These are phyloP conservation scores for Uloborus diversus DNA, from an alignment of 1,140 invertebrate species.

Conservation along the genomic window DNA sequence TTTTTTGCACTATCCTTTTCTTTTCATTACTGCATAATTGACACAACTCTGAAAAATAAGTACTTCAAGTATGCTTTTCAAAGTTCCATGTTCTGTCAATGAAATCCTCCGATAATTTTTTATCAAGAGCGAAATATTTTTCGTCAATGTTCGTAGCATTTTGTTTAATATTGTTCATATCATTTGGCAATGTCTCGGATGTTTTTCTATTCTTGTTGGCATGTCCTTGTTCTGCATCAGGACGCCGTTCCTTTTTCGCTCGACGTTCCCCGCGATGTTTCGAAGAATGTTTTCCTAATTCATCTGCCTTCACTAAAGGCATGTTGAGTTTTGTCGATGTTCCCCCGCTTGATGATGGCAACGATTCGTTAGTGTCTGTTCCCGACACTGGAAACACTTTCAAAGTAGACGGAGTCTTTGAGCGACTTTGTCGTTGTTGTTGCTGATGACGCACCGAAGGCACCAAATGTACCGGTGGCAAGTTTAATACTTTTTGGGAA, in stretches of 20 bases:
- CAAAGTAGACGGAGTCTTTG: conserved; percentile 44
- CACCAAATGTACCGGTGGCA: conserved; percentile 34
- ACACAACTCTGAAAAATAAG: too few relatives aligned
- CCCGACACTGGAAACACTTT: background rate
- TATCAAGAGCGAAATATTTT: conserved; percentile 48
- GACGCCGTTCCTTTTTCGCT: background rate
- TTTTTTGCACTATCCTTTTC: too few relatives aligned
- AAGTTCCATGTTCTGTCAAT: conserved; percentile 47
- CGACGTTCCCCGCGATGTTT: conserved; percentile 4
- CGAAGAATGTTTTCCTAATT: background rate
- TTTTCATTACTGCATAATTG: too few relatives aligned
- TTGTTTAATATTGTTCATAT: background rate
- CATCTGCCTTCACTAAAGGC: conserved; percentile 46
- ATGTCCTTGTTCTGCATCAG: background rate
- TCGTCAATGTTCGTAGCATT: conserved; percentile 6
- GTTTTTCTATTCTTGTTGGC: background rate
- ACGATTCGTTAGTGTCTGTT: conserved; percentile 10
- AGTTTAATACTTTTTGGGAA: conserved; percentile 8
- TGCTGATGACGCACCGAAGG: conserved; percentile 5
- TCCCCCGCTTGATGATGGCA: conserved; percentile 25
- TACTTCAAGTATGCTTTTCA: background rate
- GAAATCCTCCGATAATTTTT: conserved; percentile 47
- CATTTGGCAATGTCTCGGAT: background rate
- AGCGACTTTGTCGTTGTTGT: background rate
- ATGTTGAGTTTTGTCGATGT: background rate